Conservation (phyloP, 2,888 invertebrate genomes). For the Drosophila buzzatii region DNA sequence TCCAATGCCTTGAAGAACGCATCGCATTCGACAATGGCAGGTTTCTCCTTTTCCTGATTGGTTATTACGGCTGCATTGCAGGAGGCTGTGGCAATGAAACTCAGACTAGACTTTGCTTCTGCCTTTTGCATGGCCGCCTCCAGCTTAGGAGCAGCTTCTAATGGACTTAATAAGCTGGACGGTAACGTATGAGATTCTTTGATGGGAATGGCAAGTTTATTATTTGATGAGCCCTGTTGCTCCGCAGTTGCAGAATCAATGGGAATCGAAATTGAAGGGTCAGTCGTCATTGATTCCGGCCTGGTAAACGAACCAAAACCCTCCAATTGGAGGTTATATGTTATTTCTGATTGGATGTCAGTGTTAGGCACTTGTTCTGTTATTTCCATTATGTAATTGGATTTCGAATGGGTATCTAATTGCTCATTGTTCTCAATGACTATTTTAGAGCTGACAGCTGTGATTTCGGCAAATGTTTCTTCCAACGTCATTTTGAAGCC, state of each 20-base stretch:
- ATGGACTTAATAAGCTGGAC: neutral
- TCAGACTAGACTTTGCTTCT: neutral
- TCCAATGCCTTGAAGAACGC: conserved; percentile 53
- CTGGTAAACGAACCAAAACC: too few species aligned
- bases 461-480: conserved; percentile 58
- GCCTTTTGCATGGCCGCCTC: neutral
- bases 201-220: too few species aligned
- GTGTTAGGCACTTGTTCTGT: neutral
- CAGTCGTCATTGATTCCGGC: neutral
- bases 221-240: neutral
- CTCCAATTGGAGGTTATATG: neutral
- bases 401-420: neutral
- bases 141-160: neutral
- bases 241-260: neutral
- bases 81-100: neutral
- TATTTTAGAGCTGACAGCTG: conserved; percentile 41
- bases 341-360: neutral
- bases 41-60: neutral
- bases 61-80: neutral
- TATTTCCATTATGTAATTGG: conserved; percentile 1
- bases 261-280: neutral
- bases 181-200: neutral
- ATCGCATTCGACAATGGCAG: conserved; percentile 40
- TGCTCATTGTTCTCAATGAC: conserved; percentile 27
- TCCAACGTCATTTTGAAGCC: conserved; percentile 51